A percentile compares a stretch with the other conserved stretches of the same genome.
These are phyloP conservation scores for Diuraphis noxia DNA, from an alignment of 1,140 invertebrate species.

Conservation along the genomic window DNA sequence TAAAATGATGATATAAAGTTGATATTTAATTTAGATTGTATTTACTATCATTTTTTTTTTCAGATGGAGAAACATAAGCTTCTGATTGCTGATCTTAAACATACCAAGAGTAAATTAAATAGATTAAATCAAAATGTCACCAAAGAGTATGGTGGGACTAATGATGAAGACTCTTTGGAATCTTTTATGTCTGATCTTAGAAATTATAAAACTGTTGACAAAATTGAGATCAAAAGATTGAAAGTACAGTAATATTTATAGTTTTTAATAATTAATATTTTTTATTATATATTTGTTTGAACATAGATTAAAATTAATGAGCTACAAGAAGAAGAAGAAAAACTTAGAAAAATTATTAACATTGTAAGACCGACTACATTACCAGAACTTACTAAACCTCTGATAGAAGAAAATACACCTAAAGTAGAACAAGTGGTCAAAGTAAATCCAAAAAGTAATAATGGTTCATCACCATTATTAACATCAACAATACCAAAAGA, in stretches of 20 bases:
- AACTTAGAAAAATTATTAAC: slow-evolving; percentile 73
- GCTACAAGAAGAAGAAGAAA: slow-evolving; percentile 70
- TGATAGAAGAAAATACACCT: slow-evolving; percentile 17
- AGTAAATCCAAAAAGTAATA: neutral
- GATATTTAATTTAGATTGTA: neutral
- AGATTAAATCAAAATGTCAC: slow-evolving; percentile 44
- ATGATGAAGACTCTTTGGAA: slow-evolving; percentile 71
- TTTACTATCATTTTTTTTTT: neutral
- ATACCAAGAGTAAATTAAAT: slow-evolving; percentile 57
- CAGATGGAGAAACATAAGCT: slow-evolving; percentile 72
- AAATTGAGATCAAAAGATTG: slow-evolving; percentile 64
- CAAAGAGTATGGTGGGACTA: slow-evolving; percentile 55
- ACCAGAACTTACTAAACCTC: slow-evolving; percentile 62
- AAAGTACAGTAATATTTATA: slow-evolving; percentile 59
- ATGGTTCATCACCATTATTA: neutral
- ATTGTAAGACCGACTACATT: slow-evolving; percentile 75
- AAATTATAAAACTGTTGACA: slow-evolving; percentile 60
- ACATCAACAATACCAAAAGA: neutral
- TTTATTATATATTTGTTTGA: neutral
- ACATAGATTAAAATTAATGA: slow-evolving; percentile 58
- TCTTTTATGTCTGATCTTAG: slow-evolving; percentile 73
- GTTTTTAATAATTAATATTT: slow-evolving; percentile 45
- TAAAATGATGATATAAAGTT: neutral
- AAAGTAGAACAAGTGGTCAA: slow-evolving; percentile 1
- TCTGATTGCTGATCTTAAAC: slow-evolving; percentile 65